Conservation (phyloP, 2,888 invertebrate species). For the Lymantria monacha region DNA sequence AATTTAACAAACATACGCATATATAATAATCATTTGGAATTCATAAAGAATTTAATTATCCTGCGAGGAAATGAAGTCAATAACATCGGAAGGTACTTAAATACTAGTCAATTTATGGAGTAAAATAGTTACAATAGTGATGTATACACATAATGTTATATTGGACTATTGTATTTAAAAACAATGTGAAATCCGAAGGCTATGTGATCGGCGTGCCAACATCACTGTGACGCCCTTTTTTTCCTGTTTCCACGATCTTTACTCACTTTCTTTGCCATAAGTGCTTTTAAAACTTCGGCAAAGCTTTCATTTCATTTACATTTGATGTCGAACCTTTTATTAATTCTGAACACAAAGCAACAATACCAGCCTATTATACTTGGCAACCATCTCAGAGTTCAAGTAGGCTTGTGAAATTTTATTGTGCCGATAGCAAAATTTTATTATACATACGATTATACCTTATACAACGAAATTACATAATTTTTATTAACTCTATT, state of each 20-base stretch:
- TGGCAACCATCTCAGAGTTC: slow-evolving; percentile 4
- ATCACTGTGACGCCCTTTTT: slow-evolving; percentile 15
- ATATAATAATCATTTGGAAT: no score
- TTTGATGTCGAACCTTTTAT: slow-evolving; percentile 16
- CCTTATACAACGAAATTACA: background rate
- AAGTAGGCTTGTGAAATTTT: slow-evolving; percentile 5
- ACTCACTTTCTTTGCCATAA: slow-evolving; percentile 25
- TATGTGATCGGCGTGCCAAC: slow-evolving; percentile 25
- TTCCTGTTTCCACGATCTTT: slow-evolving; percentile 27
- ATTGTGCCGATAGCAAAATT: slow-evolving; percentile 5
- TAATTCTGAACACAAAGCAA: slow-evolving; percentile 14
- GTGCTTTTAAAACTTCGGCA: slow-evolving; percentile 23
- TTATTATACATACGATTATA: slow-evolving; percentile 2
- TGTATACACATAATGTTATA: background rate
- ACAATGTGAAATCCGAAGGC: slow-evolving; percentile 15
- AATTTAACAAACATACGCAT: no score
- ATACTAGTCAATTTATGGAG: no score
- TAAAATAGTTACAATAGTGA: background rate
- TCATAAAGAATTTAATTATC: no score
- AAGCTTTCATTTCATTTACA: slow-evolving; percentile 27
- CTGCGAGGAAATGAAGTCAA: no score
- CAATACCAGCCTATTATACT: slow-evolving; percentile 6
- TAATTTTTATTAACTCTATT: slow-evolving; percentile 1
- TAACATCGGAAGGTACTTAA: no score
- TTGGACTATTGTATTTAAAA: background rate